Evolutionary conservation across 2,888 invertebrate species (phyloP), one percentile per base, ranked within the genome.

Genomic region (Drosophila anomelani): DNA sequence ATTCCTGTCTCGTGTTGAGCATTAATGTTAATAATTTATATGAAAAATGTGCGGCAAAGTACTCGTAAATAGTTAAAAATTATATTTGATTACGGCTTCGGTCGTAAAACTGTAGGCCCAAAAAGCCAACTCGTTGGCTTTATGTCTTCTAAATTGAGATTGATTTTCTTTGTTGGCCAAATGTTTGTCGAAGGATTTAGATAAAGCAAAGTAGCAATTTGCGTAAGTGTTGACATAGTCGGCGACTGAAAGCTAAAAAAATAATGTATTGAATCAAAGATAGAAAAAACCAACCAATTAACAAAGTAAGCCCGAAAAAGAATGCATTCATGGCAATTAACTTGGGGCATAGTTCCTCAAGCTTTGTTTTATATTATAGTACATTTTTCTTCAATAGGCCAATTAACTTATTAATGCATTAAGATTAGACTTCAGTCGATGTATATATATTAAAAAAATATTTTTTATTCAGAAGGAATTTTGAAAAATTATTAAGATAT

Each of bases 1-100:
- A 39, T 66, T 12, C 38, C n/a, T 34, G 49, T 17, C 80, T 76
- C 79, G 78, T 80, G 80, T 77, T 64, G 71, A 74, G 72, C 85
- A 85, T 88, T 88, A 86, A 81, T 86, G 78, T 85, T 72, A 85
- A 85, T 85, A 85, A 86, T 85, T 76, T 74, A 75, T 80, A 39
- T 73, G 70, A 67, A 67, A 82, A 85, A 82, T 80, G 78, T 77
- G 70, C 67, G 72, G 56, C 75, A 75, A 83, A 86, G 87, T 78
- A 64, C 80, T 83, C 87, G 84, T 86, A 86, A 88, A 88, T 88
- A 88, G 85, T 85, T 86, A 88, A 88, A 85, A 85, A 88, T 86
- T 88, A 88, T 81, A 85, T 88, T 88, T 84, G 77, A 85, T 85
- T 85, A 88, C 71, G 63, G 61, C 43, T 54, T 54, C 57, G 72